These are phyloP conservation scores for Champsocephalus esox DNA, from an alignment of 2,797 vertebrate species.

Conservation along the genomic window DNA sequence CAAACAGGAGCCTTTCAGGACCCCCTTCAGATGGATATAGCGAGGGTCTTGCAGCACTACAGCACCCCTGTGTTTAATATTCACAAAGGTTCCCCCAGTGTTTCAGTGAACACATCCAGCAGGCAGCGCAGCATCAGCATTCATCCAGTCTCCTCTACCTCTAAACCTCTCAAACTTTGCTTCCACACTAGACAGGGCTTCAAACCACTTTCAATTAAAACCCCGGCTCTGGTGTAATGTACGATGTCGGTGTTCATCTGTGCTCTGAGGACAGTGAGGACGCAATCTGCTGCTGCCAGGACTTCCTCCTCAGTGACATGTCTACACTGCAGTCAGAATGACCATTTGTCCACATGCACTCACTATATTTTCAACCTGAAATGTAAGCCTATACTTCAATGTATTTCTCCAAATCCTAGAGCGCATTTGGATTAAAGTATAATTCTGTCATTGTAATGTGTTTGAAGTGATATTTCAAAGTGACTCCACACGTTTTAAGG, in stretches of 20 bases:
- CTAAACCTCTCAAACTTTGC: neutral
- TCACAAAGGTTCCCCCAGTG: no score
- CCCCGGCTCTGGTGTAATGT: no score
- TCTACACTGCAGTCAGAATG: constrained; percentile 7
- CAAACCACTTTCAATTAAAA: no score
- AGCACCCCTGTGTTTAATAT: neutral
- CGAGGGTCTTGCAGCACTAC: no score
- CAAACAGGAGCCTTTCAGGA: neutral
- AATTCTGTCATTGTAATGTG: neutral
- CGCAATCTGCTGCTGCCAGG: constrained; percentile 52
- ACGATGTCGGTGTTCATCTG: constrained; percentile 15
- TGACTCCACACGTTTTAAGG: neutral
- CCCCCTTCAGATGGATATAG: neutral
- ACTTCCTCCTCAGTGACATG: constrained; percentile 64
- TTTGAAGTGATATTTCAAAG: neutral
- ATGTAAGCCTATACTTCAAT: neutral
- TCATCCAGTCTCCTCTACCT: neutral
- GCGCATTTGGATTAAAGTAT: neutral
- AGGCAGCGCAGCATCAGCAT: neutral
- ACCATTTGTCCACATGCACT: constrained; percentile 4
- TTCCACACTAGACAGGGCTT: no score
- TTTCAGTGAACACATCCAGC: neutral
- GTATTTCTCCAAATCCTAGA: neutral
- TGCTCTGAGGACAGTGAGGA: constrained; percentile 5
- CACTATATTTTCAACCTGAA: neutral